These are phyloP conservation scores for Agapornis roseicollis DNA, from an alignment of 2,113 vertebrate genomes.

Conservation along the genomic window DNA sequence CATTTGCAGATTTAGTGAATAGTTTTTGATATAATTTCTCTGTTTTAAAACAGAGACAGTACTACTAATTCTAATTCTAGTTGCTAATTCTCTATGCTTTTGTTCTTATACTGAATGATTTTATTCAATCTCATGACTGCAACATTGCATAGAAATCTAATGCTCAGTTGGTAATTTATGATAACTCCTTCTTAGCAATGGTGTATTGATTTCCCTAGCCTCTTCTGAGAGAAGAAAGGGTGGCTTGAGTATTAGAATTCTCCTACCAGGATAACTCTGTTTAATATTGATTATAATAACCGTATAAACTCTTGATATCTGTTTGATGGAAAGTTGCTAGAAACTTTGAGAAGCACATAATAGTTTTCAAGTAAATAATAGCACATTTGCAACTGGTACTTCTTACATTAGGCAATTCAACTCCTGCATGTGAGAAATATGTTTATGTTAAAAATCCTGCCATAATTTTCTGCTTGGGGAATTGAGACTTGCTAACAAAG, in stretches of 20 bases:
- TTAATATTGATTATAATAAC: conserved; percentile 58
- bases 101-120: neutral
- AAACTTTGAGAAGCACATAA: conserved; percentile 48
- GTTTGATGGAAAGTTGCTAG: conserved; percentile 22
- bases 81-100: neutral
- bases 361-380: conserved; percentile 54
- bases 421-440: neutral
- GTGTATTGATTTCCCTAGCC: conserved; percentile 50
- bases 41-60: neutral
- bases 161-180: conserved; percentile 41
- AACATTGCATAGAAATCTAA: conserved; percentile 10
- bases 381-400: conserved; percentile 41
- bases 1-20: neutral
- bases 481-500: conserved; percentile 40
- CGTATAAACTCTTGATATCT: conserved; percentile 38
- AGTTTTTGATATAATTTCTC: neutral
- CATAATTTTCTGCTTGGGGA: conserved; percentile 46
- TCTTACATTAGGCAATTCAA: neutral
- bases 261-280: neutral
- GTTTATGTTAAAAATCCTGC: conserved; percentile 50
- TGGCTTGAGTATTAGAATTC: conserved; percentile 46
- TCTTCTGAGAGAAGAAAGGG: conserved; percentile 5
- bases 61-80: neutral
- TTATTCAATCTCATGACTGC: neutral
- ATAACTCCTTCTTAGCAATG: conserved; percentile 38